Conservation (phyloP, 2,113 vertebrate genomes). For the Miniopterus natalensis region DNA sequence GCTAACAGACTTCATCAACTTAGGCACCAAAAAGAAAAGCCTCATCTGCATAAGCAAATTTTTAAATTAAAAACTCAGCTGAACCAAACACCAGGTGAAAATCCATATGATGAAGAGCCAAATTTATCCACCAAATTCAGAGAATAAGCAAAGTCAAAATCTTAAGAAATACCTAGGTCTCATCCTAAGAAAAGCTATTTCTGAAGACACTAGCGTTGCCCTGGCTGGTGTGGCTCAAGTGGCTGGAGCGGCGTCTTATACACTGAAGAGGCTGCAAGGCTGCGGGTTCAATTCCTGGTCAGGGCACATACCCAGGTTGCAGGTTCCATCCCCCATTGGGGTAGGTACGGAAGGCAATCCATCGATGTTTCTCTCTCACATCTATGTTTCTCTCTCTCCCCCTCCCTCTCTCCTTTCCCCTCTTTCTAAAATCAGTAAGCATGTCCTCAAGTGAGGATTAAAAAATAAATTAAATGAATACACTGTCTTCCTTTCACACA, state of each 20-base stretch:
- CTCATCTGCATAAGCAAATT: not conserved
- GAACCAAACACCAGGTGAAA: conserved; percentile 2
- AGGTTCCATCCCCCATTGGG: not conserved
- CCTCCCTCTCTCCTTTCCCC: not conserved
- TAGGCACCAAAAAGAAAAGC: not conserved
- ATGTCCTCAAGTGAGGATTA: not conserved
- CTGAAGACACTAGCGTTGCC: not conserved
- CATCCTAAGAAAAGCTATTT: not conserved
- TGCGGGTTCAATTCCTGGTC: not conserved
- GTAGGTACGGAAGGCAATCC: not conserved
- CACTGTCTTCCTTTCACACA: not conserved
- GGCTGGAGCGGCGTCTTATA: not conserved
- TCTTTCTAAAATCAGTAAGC: not conserved
- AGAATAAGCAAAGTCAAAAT: conserved; percentile 29
- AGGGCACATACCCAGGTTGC: not conserved
- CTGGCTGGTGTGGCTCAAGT: not conserved
- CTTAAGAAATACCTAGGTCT: not conserved
- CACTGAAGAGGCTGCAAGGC: not conserved
- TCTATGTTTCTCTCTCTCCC: not conserved
- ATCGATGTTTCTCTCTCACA: not conserved
- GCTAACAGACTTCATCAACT: not conserved
- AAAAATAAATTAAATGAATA: not conserved
- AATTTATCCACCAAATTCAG: not conserved
- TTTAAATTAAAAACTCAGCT: not conserved
- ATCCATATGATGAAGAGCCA: not conserved